A percentile compares a stretch with the other conserved stretches of the same genome.
phyloP scores from a whole-genome alignment of 2,797 vertebrate species.

The Anableps anableps region DNA sequence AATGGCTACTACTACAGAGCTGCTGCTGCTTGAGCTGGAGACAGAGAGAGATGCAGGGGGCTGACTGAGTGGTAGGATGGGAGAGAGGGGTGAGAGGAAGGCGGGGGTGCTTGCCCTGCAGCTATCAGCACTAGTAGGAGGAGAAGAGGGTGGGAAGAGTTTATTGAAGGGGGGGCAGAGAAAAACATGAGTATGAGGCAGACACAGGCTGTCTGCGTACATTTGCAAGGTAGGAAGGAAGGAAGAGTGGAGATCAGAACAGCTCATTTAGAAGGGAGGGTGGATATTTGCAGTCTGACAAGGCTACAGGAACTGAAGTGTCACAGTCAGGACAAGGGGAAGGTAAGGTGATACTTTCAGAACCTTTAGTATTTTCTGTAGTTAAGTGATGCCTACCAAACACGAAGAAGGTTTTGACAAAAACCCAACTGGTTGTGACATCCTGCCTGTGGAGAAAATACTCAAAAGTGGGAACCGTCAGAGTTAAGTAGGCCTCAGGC shows the following conservation, averaged over 20 bases:
- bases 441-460: conserved; percentile 3
- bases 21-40: conserved; percentile 22
- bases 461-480: background rate
- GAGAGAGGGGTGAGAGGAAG: conserved; percentile 36
- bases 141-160: conserved; percentile 58
- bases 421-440: background rate
- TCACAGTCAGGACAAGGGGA: conserved; percentile 52
- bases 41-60: conserved; percentile 30
- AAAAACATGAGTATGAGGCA: conserved; percentile 52
- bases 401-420: background rate
- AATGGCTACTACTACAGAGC: conserved; percentile 40
- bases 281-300: conserved; percentile 64
- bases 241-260: conserved; percentile 58
- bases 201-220: conserved; percentile 60
- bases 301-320: conserved; percentile 40
- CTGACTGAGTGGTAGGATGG: conserved; percentile 55
- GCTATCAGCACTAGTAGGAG: conserved; percentile 66
- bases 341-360: conserved; percentile 73
- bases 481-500: conserved; percentile 17
- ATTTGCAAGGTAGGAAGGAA: conserved; percentile 63
- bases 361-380: background rate
- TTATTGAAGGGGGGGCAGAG: conserved; percentile 45
- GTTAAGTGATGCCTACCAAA: background rate
- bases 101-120: conserved; percentile 43
- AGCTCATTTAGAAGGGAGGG: conserved; percentile 36